Conservation (phyloP, 2,113 vertebrate genomes). For the Burhinus oedicnemus region DNA sequence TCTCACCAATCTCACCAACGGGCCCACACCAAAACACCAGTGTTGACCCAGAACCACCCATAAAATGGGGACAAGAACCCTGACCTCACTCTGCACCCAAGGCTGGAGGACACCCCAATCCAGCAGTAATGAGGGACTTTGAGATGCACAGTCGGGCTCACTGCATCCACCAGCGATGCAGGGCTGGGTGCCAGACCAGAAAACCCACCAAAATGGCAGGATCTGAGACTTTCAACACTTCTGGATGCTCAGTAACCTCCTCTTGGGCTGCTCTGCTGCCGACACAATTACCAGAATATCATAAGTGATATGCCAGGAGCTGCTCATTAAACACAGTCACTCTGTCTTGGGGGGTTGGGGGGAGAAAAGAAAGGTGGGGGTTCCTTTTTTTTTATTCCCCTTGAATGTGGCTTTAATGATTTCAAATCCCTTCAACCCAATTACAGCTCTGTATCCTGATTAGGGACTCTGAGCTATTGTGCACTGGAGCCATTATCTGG, state of each 20-base stretch:
- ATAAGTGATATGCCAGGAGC: constrained; percentile 70
- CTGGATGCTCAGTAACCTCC: constrained; percentile 19
- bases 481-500: constrained; percentile 74
- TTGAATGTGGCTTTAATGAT: constrained; percentile 81
- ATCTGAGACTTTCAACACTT: neutral
- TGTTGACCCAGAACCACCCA: neutral
- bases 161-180: neutral
- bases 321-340: constrained; percentile 79
- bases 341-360: constrained; percentile 56
- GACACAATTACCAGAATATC: constrained; percentile 71
- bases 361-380: constrained; percentile 1
- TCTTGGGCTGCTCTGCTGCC: constrained; percentile 35
- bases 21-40: fast-evolving
- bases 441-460: constrained; percentile 78
- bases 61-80: fast-evolving
- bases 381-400: constrained; percentile 77
- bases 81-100: neutral
- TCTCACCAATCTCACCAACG: neutral
- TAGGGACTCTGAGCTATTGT: constrained; percentile 79
- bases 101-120: neutral
- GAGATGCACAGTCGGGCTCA: neutral
- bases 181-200: neutral
- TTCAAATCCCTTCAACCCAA: constrained; percentile 85
- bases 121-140: neutral
- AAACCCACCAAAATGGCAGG: constrained; percentile 37